Conservation (phyloP, 2,797 vertebrate species). For the Syngnathus rostellatus region DNA sequence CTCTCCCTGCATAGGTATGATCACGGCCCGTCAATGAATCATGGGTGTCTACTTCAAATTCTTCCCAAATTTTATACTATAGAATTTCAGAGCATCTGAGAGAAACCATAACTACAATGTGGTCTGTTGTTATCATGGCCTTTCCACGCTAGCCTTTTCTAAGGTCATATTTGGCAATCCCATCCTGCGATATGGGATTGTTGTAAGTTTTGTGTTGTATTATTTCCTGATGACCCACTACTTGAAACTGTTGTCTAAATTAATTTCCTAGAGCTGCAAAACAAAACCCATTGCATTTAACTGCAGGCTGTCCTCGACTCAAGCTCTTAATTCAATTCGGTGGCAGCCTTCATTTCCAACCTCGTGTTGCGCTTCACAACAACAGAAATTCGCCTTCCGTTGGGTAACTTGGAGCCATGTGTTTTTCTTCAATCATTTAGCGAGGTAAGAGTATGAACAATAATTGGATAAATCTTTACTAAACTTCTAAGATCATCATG, state of each 20-base stretch:
- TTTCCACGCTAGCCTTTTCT: too few species aligned
- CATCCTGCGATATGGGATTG: background rate
- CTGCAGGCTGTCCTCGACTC: constrained; percentile 40
- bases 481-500: background rate
- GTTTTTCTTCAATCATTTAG: background rate
- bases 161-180: too few species aligned
- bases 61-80: too few species aligned
- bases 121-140: too few species aligned
- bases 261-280: constrained; percentile 51
- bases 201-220: background rate
- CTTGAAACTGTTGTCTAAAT: constrained; percentile 51
- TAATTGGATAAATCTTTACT: background rate
- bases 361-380: constrained; percentile 35
- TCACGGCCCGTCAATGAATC: too few species aligned
- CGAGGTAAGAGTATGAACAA: background rate
- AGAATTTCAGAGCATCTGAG: too few species aligned
- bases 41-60: too few species aligned
- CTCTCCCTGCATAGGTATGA: too few species aligned
- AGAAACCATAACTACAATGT: too few species aligned
- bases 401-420: constrained; percentile 9
- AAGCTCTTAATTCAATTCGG: constrained; percentile 48
- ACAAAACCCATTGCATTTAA: constrained; percentile 45
- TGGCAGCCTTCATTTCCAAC: constrained; percentile 53
- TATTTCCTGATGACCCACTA: constrained; percentile 35
- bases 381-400: constrained; percentile 30